phyloP scores from a whole-genome alignment of 2,888 invertebrate species.

The Agrenia bidenticulata region DNA sequence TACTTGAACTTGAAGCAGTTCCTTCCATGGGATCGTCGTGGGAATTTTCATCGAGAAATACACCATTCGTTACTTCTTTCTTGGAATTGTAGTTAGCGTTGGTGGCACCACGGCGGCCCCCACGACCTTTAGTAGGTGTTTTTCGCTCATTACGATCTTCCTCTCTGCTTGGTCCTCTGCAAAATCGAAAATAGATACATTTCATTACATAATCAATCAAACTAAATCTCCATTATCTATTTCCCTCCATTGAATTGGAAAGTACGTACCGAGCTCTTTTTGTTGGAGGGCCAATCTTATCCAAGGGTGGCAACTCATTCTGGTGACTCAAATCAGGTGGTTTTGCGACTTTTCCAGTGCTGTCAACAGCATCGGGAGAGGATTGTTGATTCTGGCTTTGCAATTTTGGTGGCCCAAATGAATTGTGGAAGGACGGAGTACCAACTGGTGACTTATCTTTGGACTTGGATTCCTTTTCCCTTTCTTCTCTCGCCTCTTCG shows the following conservation, averaged over 20 bases:
- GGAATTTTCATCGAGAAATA: constrained; percentile 41
- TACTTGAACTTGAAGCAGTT: too few relatives aligned
- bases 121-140: constrained; percentile 43
- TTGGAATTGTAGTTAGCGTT: neutral
- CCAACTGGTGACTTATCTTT: constrained; percentile 39
- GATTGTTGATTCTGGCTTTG: constrained; percentile 33
- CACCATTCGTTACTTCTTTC: neutral
- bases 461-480: constrained; percentile 24
- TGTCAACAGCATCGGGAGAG: constrained; percentile 42
- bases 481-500: constrained; percentile 35
- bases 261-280: constrained; percentile 43
- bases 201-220: too few relatives aligned
- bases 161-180: constrained; percentile 46
- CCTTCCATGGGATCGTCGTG: constrained; percentile 42
- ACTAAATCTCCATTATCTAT: too few relatives aligned
- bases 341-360: constrained; percentile 28
- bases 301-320: constrained; percentile 31
- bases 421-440: constrained; percentile 21
- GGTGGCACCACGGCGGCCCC: constrained; percentile 42
- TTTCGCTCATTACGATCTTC: constrained; percentile 43
- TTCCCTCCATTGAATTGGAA: too few relatives aligned
- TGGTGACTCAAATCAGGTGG: constrained; percentile 37
- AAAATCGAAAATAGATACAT: too few relatives aligned
- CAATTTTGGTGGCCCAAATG: constrained; percentile 41
- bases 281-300: constrained; percentile 37